Evolutionary conservation across 2,797 vertebrate species (phyloP).

Genomic region (Hippoglossus hippoglossus): DNA sequence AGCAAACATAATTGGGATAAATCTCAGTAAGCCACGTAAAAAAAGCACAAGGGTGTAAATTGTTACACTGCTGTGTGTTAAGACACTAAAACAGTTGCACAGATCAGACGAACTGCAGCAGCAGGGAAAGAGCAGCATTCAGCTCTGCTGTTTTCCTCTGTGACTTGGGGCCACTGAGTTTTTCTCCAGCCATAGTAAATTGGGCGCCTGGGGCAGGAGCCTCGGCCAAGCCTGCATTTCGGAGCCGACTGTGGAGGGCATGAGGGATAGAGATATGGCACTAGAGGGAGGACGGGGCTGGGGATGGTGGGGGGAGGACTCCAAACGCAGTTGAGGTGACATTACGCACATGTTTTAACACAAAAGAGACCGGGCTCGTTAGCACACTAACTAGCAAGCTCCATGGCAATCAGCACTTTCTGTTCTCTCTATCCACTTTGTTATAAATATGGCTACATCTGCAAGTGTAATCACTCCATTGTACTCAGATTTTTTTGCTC

Average conservation of each 20-base stretch:
- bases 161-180: constrained; percentile 72
- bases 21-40: constrained; percentile 60
- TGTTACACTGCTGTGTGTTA: constrained; percentile 64
- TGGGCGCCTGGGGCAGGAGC: constrained; percentile 75
- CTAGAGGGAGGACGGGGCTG: constrained; percentile 42
- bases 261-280: constrained; percentile 82
- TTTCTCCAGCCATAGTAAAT: constrained; percentile 81
- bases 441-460: constrained; percentile 94
- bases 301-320: constrained; percentile 37
- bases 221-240: constrained; percentile 77
- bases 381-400: constrained; percentile 73
- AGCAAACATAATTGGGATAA: constrained; percentile 67
- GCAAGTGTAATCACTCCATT: constrained; percentile 98
- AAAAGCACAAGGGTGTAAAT: constrained; percentile 58
- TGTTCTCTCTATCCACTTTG: constrained; percentile 48
- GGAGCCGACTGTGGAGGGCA: constrained; percentile 70
- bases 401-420: constrained; percentile 65
- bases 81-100: constrained; percentile 69
- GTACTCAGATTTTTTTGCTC: constrained; percentile 98
- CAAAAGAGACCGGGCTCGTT: constrained; percentile 78
- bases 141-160: constrained; percentile 65
- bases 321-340: constrained; percentile 56
- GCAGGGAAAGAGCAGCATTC: constrained; percentile 66
- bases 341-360: constrained; percentile 71
- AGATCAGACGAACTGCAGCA: constrained; percentile 66